A percentile compares a stretch with the other conserved stretches of the same genome.
phyloP scores from a whole-genome alignment of 2,888 invertebrate species.

The Drosophila histrio region DNA sequence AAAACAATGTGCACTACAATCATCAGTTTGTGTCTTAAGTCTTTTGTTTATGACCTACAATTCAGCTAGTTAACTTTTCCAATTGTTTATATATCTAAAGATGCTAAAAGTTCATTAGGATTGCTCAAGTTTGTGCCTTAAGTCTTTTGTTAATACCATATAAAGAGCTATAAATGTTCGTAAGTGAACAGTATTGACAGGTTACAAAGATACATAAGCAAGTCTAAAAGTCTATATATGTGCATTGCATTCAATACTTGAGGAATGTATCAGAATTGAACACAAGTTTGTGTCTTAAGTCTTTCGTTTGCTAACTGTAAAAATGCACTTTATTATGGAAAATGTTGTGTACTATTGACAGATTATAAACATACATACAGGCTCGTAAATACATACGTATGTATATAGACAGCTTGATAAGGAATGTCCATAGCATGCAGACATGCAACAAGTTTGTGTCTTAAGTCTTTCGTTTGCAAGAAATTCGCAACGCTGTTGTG shows the following conservation, averaged over 20 bases:
- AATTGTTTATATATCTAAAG: too few species aligned
- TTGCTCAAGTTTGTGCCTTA: not conserved
- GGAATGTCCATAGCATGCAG: not conserved
- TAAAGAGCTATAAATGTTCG: too few species aligned
- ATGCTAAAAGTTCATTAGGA: not conserved
- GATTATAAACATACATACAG: not conserved
- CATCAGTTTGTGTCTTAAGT: constrained; percentile 3
- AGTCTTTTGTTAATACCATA: constrained; percentile 5
- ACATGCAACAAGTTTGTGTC: constrained; percentile 7
- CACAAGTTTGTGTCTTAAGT: constrained; percentile 62
- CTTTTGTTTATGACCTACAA: not conserved
- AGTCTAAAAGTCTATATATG: not conserved
- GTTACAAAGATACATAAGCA: too few species aligned
- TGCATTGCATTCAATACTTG: too few species aligned
- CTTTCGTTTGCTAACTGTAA: constrained; percentile 44
- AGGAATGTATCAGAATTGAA: not conserved
- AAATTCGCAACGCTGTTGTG: not conserved
- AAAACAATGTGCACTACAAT: not conserved
- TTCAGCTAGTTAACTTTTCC: not conserved
- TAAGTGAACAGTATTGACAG: not conserved
- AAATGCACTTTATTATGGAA: not conserved
- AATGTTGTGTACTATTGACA: not conserved
- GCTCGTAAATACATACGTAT: not conserved
- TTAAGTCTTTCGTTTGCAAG: constrained; percentile 7
- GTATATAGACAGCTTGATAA: not conserved